Evolutionary conservation across 1,140 invertebrate genomes (phyloP).

Genomic region (Hyphantria cunea): DNA sequence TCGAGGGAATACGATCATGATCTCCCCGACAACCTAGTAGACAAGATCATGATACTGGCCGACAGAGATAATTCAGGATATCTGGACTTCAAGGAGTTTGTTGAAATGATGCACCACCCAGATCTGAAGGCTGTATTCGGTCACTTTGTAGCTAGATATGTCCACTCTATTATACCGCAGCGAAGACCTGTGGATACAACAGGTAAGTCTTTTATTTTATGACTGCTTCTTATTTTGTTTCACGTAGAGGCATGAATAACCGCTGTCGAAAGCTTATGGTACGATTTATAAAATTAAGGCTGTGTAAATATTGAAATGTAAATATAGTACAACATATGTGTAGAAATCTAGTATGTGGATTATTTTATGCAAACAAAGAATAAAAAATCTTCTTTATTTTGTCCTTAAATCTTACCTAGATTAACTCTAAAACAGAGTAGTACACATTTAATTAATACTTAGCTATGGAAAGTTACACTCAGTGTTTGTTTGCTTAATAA

Average conservation of each 20-base stretch:
- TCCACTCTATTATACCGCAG: conserved; percentile 80
- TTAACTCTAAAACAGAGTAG: too few relatives aligned
- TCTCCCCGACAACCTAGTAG: conserved; percentile 87
- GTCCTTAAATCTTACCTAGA: too few relatives aligned
- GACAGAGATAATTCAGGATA: conserved; percentile 89
- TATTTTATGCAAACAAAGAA: too few relatives aligned
- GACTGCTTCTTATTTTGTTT: not conserved
- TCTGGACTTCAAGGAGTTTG: conserved; percentile 90
- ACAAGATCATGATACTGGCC: conserved; percentile 86
- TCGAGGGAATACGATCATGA: conserved; percentile 85
- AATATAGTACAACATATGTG: too few relatives aligned
- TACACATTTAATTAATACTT: too few relatives aligned
- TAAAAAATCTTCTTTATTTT: too few relatives aligned
- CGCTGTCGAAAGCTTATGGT: too few relatives aligned
- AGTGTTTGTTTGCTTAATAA: too few relatives aligned
- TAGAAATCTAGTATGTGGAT: too few relatives aligned
- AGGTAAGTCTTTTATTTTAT: conserved; percentile 42
- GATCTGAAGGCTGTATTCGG: conserved; percentile 84
- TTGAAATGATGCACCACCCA: conserved; percentile 87
- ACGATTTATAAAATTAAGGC: too few relatives aligned
- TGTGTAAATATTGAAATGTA: too few relatives aligned
- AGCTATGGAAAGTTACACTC: too few relatives aligned
- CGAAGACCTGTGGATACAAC: conserved; percentile 71
- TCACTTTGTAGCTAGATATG: conserved; percentile 81
- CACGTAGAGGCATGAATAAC: not conserved